phyloP scores from a whole-genome alignment of 2,797 vertebrate species.

The Urosaurus nigricauda region DNA sequence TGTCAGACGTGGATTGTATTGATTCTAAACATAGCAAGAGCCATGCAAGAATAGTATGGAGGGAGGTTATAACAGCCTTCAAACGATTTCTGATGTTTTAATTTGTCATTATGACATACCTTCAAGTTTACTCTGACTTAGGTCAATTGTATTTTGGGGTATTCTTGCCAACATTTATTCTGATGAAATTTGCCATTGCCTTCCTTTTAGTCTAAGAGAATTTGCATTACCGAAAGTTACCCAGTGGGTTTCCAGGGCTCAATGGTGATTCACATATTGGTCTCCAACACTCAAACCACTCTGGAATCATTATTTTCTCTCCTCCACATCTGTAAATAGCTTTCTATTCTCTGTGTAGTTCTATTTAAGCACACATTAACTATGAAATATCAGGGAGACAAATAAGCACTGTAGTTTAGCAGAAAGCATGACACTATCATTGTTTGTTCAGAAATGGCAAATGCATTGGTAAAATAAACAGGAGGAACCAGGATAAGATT shows the following conservation, averaged over 20 bases:
- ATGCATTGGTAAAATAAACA: neutral
- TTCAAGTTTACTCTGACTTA: no score
- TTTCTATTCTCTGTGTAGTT: neutral
- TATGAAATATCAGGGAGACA: conserved; percentile 27
- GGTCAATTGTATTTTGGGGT: no score
- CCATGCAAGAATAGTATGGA: conserved; percentile 34
- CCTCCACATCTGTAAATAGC: neutral
- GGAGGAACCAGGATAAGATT: neutral
- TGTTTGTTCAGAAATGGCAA: conserved; percentile 24
- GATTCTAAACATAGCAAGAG: conserved; percentile 50
- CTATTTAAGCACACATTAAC: neutral
- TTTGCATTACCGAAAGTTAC: no score
- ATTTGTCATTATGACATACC: neutral
- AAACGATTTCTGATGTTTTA: conserved; percentile 42
- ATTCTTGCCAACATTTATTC: no score
- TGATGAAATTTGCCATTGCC: no score
- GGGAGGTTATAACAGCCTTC: conserved; percentile 24
- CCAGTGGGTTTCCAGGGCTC: no score
- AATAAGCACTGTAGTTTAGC: neutral
- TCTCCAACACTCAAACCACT: neutral
- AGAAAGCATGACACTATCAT: neutral
- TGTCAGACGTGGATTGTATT: conserved; percentile 41
- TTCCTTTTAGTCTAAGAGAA: no score
- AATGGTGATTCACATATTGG: no score
- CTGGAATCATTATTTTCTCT: conserved; percentile 18